Percentiles rank a stretch among this genome's conserved stretches.
These are phyloP conservation scores for Brachyrhaphis roseni DNA, from an alignment of 2,797 vertebrate genomes.

Conservation along the genomic window DNA sequence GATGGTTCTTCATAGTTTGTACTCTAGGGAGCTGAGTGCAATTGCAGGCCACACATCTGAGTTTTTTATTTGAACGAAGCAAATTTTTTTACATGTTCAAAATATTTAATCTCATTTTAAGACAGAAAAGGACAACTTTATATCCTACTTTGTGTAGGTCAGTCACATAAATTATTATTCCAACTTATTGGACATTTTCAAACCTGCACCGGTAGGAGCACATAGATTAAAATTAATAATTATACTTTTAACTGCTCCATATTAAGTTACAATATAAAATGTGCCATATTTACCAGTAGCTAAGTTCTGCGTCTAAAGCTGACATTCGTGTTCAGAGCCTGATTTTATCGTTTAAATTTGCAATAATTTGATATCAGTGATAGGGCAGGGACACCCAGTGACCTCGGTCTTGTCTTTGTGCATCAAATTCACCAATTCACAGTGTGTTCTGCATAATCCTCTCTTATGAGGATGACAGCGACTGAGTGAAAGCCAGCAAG, in stretches of 20 bases:
- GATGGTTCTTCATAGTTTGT: neutral
- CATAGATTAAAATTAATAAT: neutral
- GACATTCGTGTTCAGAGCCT: neutral
- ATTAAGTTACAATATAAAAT: neutral
- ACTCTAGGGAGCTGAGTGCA: neutral
- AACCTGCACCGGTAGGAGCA: neutral
- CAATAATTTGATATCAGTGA: neutral
- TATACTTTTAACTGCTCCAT: neutral
- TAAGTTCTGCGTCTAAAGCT: neutral
- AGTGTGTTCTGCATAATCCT: conserved; percentile 74
- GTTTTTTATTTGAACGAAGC: neutral
- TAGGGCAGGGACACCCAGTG: neutral
- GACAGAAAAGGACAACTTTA: neutral
- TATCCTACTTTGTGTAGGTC: neutral
- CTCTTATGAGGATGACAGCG: conserved; percentile 77
- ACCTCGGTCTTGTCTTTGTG: conserved; percentile 55
- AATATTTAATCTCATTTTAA: neutral
- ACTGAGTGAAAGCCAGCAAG: conserved; percentile 35
- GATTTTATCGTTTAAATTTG: neutral
- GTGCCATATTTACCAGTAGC: neutral
- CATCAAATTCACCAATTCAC: conserved; percentile 72
- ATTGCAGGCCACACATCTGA: neutral
- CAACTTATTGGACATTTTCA: neutral
- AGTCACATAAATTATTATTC: neutral
- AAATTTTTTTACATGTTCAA: neutral